phyloP scores from a whole-genome alignment of 2,888 invertebrate genomes.

The Drosophila macrospina region DNA sequence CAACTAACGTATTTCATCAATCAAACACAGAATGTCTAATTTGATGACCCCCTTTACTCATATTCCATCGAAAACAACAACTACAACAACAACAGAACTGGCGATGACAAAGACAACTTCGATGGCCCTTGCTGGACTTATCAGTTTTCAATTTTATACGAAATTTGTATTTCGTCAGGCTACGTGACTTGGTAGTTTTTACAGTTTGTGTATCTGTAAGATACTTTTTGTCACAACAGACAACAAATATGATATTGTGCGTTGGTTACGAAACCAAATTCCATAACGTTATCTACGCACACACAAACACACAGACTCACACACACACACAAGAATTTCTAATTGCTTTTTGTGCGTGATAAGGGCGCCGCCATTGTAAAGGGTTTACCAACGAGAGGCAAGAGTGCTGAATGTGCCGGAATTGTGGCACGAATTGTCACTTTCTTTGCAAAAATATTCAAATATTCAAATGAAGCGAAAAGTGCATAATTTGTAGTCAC shows the following conservation, averaged over 20 bases:
- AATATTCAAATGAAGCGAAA: constrained; percentile 26
- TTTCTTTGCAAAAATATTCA: constrained; percentile 43
- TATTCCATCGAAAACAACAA: constrained; percentile 24
- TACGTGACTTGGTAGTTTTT: constrained; percentile 43
- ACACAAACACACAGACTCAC: constrained; percentile 9
- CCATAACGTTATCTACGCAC: constrained; percentile 12
- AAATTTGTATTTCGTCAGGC: constrained; percentile 17
- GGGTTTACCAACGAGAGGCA: constrained; percentile 11
- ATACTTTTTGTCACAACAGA: constrained; percentile 34
- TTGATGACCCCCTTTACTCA: constrained; percentile 39
- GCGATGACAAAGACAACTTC: constrained; percentile 25
- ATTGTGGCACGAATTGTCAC: constrained; percentile 24
- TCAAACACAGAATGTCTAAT: constrained; percentile 22
- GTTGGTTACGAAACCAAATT: constrained; percentile 42
- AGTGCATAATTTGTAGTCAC: constrained; percentile 30
- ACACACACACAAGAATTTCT: constrained; percentile 33
- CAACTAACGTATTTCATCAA: constrained; percentile 19
- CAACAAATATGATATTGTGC: constrained; percentile 44
- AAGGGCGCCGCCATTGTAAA: constrained; percentile 22
- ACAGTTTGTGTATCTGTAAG: constrained; percentile 37
- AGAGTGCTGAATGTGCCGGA: constrained; percentile 1
- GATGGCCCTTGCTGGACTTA: constrained; percentile 30
- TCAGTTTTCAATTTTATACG: constrained; percentile 34
- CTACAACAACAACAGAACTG: constrained; percentile 1
- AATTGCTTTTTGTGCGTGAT: constrained; percentile 39